phyloP scores from a whole-genome alignment of 2,113 vertebrate species.

The Epinephelus cyanopodus region DNA sequence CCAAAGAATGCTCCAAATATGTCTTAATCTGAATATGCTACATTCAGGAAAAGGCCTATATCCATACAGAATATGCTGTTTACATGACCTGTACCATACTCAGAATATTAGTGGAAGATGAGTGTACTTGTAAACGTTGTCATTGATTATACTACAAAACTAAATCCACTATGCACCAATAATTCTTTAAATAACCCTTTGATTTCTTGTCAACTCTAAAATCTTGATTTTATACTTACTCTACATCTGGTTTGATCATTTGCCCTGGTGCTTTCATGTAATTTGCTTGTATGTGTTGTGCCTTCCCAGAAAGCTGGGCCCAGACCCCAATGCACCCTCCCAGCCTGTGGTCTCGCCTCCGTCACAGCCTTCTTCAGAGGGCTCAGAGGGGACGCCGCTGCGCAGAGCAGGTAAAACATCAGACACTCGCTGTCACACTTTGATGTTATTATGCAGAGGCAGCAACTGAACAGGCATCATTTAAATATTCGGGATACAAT shows the following conservation, averaged over 20 bases:
- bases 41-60: too few relatives aligned
- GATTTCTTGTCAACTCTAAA: background rate
- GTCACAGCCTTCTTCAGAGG: constrained; percentile 79
- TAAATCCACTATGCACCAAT: background rate
- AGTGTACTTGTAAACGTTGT: too few relatives aligned
- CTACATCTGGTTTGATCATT: background rate
- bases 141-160: background rate
- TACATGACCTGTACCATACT: too few relatives aligned
- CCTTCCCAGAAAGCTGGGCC: constrained; percentile 85
- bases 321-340: constrained; percentile 85
- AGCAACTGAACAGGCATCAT: background rate
- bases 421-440: background rate
- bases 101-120: too few relatives aligned
- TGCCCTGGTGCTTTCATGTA: background rate
- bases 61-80: too few relatives aligned
- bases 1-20: too few relatives aligned
- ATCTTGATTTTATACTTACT: background rate
- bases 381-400: constrained; percentile 88
- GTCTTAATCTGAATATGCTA: too few relatives aligned
- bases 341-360: constrained; percentile 86
- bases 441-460: background rate
- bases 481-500: background rate
- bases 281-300: constrained; percentile 38
- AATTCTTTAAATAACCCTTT: background rate
- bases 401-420: constrained; percentile 88